phyloP scores from a whole-genome alignment of 2,797 vertebrate species.

The Gallinago solitaria region DNA sequence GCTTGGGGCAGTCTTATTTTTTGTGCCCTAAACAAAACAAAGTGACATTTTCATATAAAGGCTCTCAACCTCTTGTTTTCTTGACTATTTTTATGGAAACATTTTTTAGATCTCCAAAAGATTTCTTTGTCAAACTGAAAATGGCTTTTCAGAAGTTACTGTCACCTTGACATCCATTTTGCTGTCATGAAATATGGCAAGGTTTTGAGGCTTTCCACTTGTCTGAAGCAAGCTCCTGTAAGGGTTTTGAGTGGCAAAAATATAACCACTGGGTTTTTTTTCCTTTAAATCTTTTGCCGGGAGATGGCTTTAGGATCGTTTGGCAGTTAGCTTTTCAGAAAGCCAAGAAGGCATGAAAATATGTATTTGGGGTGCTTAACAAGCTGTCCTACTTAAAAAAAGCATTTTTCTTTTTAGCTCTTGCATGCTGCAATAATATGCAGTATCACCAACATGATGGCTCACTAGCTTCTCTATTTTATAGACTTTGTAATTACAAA shows the following conservation, averaged over 20 bases:
- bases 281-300: background rate
- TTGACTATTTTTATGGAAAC: background rate
- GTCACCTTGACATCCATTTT: background rate
- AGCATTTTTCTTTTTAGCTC: background rate
- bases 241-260: background rate
- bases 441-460: background rate
- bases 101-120: background rate
- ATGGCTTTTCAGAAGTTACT: background rate
- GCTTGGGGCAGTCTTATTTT: background rate
- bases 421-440: background rate
- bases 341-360: background rate
- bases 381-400: background rate
- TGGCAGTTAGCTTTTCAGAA: background rate
- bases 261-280: background rate
- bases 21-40: too few relatives aligned
- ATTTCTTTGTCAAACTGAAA: background rate
- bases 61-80: background rate
- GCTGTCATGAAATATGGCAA: background rate
- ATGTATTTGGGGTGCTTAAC: background rate
- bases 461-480: background rate
- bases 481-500: background rate
- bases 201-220: background rate
- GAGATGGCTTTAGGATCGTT: background rate
- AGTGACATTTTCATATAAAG: background rate
- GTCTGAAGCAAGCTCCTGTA: background rate